Base-by-base conservation (phyloP, 2,113 vertebrate genomes). In the Catagonus wagneri region DNA sequence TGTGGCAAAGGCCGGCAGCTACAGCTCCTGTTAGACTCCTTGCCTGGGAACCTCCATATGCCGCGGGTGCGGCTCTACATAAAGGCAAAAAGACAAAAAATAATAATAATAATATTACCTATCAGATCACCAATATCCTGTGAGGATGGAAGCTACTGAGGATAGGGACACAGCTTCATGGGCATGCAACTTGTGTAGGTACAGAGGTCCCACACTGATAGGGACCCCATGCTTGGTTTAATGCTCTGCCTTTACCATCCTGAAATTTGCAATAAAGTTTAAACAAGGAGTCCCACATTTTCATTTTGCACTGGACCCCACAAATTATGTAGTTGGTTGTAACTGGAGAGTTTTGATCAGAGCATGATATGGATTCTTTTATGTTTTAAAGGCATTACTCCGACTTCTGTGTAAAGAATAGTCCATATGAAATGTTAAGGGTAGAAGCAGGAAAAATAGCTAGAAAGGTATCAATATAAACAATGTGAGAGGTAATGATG, bases 251-350 rank as follows among this genome's bases (percentile, higher is more conserved):
- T 17, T 22, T 44, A 65, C 23, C 36, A 71, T 60, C 29, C 6
- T 61, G 63, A 86, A 96, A 89, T 72, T 81, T 56, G 56, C 23
- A 58, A n/a, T 83, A 50, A 74, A 50, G 44, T 96, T 22, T 83
- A 23, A 78, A 52, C 6, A 81, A 83, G 11, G 58, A 7, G 3
- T 0, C 34, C n/a, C 60, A 75, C 6, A n/a, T 54, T 76, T 96
- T 84, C 32, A n/a, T 71, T 94, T 63, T 88, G 11, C 58, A 52
- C 39, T 34, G 8, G 34, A 13, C 5, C 39, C 76, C 54, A 54
- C 3, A 83, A 58, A 87, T 93, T 71, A 65, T 7, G 32, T 39
- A 66, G 25, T n/a, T 89, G 52, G 63, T 27, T 92, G 19, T 69
- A 19, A 76, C n/a, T 61, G 16, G 16, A 87, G 34, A 80, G 27